Base-by-base conservation (phyloP, 2,113 vertebrate genomes). In the Eublepharis macularius region DNA sequence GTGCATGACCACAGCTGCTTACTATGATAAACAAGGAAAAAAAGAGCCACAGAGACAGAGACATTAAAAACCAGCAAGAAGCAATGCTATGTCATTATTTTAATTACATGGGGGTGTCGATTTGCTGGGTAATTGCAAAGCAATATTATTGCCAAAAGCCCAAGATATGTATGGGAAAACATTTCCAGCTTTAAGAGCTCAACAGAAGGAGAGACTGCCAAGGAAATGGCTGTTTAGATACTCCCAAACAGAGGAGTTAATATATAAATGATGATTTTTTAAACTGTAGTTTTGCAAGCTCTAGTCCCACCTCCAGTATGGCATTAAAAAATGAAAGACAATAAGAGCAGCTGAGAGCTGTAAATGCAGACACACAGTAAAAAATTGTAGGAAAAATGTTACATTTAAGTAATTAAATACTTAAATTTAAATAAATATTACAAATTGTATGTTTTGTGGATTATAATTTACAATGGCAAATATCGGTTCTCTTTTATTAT, bases 1-100 rank as follows among this genome's bases (percentile, higher is more conserved):
- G 57, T 80, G 77, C 80, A 76, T 86, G 91, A 92, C 80, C 86
- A 91, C 66, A 89, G 76, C 83, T 95, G 87, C 87, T 92, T 66
- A 74, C 63, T 89, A 63, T 90, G 86, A 89, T 87, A 91, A 93
- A 60, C 84, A 72, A 77, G 91, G 24, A 24, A 26, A 78, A 85
- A 72, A 76, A 16, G 14, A 90, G 49, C 10, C 80, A 81, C 84
- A 79, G 72, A 83, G 29, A 90, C 47, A 74, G 26, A 84, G 29
- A 16, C 82, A 90, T 90, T 82, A 75, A 80, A n/a, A 93, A 90
- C 63, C 78, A 90, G 32, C 49, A 90, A 92, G 79, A 91, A 69
- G 51, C 76, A 88, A 72, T 39, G 4, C 16, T 77, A 29, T 73
- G 32, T 76, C 90, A 86, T 94, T 89, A 92, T 90, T 94, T 92